Percentiles rank a stretch among this genome's conserved stretches.
phyloP scores from a whole-genome alignment of 1,140 invertebrate species.

The Cydia pomonella region DNA sequence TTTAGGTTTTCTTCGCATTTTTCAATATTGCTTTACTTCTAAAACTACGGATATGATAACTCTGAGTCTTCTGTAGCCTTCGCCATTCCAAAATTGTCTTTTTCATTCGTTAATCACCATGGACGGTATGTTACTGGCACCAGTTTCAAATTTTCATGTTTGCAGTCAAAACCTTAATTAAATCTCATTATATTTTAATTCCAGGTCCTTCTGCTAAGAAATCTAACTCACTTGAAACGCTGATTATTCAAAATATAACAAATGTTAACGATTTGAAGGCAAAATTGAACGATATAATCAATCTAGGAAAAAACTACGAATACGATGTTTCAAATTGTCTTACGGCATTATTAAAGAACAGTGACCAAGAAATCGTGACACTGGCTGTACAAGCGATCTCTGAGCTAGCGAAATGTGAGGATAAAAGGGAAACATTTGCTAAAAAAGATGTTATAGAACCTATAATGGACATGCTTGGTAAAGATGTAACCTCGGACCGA shows the following conservation, averaged over 20 bases:
- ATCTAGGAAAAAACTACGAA: slow-evolving; percentile 63
- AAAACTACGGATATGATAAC: neutral
- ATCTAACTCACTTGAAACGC: slow-evolving; percentile 64
- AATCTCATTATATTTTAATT: slow-evolving; percentile 37
- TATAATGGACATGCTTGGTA: slow-evolving; percentile 80
- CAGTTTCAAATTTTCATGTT: slow-evolving; percentile 28
- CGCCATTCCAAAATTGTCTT: neutral
- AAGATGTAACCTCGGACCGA: slow-evolving; percentile 65
- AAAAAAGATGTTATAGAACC: slow-evolving; percentile 81
- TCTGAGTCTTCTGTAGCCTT: neutral
- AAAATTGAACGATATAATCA: slow-evolving; percentile 70
- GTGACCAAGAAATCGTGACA: slow-evolving; percentile 60
- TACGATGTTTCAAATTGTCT: slow-evolving; percentile 69
- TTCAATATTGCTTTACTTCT: slow-evolving; percentile 23
- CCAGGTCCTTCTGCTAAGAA: slow-evolving; percentile 63
- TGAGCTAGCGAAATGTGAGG: slow-evolving; percentile 86
- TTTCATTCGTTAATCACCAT: slow-evolving; percentile 36
- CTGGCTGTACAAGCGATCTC: slow-evolving; percentile 84
- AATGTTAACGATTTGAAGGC: slow-evolving; percentile 63
- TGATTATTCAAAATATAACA: slow-evolving; percentile 64
- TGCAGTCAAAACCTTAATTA: slow-evolving; percentile 3
- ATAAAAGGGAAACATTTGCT: slow-evolving; percentile 85
- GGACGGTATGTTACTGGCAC: slow-evolving; percentile 43
- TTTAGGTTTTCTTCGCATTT: slow-evolving; percentile 33
- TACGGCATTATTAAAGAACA: slow-evolving; percentile 60